phyloP scores from a whole-genome alignment of 2,888 invertebrate species.

The Scaeva pyrastri region DNA sequence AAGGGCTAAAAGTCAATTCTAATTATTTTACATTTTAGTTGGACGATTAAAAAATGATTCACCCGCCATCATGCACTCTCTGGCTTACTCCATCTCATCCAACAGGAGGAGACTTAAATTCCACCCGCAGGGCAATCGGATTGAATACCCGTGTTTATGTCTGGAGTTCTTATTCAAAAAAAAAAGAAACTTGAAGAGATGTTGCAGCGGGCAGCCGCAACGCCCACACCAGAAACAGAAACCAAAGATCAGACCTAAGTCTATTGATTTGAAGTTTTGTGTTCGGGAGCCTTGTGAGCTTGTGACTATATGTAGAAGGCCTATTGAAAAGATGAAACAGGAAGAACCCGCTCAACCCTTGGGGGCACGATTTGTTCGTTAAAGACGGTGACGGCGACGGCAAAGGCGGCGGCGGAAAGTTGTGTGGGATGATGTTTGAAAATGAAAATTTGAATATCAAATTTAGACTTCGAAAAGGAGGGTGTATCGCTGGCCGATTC shows the following conservation, averaged over 20 bases:
- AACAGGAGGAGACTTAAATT: constrained; percentile 66
- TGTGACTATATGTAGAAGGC: constrained; percentile 7
- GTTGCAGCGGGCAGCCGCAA: constrained; percentile 39
- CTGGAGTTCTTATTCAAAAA: background rate
- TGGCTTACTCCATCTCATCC: background rate
- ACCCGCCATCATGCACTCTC: constrained; percentile 7
- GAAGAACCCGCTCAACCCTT: constrained; percentile 39
- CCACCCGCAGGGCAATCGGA: constrained; percentile 67
- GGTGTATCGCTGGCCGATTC: too few species aligned
- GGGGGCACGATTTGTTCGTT: constrained; percentile 31
- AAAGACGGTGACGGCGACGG: too few species aligned
- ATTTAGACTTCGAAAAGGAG: background rate
- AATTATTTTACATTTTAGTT: constrained; percentile 74
- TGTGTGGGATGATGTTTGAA: constrained; percentile 40
- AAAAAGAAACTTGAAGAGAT: constrained; percentile 30
- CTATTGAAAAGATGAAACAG: constrained; percentile 6
- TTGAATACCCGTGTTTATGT: constrained; percentile 48
- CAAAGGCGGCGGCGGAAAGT: too few species aligned
- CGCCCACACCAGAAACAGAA: constrained; percentile 57
- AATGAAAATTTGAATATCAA: constrained; percentile 62
- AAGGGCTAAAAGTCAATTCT: constrained; percentile 73
- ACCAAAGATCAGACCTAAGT: background rate
- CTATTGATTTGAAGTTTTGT: constrained; percentile 4
- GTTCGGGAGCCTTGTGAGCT: constrained; percentile 44
- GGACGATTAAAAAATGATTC: constrained; percentile 72